A percentile compares a stretch with the other conserved stretches of the same genome.
These are phyloP conservation scores for Brachypalpus laphriformis DNA, from an alignment of 2,888 invertebrate species.

Conservation along the genomic window DNA sequence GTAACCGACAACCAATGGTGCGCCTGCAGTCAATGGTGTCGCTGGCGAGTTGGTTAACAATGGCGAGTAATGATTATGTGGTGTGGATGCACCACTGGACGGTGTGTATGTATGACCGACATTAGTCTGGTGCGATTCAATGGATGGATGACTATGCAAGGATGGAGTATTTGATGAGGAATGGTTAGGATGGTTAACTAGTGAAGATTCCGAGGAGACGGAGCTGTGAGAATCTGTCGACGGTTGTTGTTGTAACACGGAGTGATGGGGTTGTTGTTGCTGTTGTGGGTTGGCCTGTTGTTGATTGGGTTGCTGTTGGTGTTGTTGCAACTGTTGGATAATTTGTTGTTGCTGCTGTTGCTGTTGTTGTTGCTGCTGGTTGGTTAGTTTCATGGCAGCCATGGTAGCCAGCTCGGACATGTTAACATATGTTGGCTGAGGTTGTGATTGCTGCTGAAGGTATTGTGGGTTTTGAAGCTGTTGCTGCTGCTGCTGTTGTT, in stretches of 20 bases:
- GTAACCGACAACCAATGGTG: conserved; percentile 64
- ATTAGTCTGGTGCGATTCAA: conserved; percentile 78
- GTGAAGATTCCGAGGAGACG: conserved; percentile 80
- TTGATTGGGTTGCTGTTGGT: conserved; percentile 67
- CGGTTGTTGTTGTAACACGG: conserved; percentile 83
- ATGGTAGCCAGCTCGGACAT: conserved; percentile 94
- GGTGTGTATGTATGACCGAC: conserved; percentile 79
- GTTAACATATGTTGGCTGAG: conserved; percentile 93
- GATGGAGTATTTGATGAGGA: conserved; percentile 79
- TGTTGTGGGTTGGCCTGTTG: conserved; percentile 74
- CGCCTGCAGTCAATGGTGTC: conserved; percentile 57
- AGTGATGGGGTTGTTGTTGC: conserved; percentile 78
- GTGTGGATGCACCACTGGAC: conserved; percentile 82
- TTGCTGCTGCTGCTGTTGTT: conserved; percentile 74
- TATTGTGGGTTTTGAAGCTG: conserved; percentile 68
- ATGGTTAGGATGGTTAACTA: conserved; percentile 68
- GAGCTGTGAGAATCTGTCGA: conserved; percentile 82
- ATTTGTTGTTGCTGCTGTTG: conserved; percentile 77
- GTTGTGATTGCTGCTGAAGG: conserved; percentile 75
- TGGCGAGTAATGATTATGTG: conserved; percentile 82
- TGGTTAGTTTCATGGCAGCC: conserved; percentile 89
- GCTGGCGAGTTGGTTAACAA: conserved; percentile 81
- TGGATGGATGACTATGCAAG: conserved; percentile 81
- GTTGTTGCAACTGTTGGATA: conserved; percentile 73
- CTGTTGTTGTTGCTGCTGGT: conserved; percentile 81